phyloP scores from a whole-genome alignment of 2,113 vertebrate species.

The Pandion haliaetus region DNA sequence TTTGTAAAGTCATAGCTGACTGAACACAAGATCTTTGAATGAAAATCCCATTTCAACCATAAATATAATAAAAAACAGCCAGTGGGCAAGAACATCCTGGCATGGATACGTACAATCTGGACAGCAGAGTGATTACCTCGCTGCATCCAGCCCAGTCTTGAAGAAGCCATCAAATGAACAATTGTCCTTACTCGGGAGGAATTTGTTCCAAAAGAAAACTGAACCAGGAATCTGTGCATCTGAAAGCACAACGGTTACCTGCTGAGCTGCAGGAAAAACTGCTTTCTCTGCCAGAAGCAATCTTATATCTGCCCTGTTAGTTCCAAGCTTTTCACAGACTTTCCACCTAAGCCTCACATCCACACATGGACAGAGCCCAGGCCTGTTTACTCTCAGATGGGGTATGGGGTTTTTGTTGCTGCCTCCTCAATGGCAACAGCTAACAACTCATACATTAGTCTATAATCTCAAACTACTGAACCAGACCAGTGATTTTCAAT shows the following conservation, averaged over 20 bases:
- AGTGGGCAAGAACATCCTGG: not conserved
- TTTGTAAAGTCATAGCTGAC: not conserved
- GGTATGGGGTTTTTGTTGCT: not conserved
- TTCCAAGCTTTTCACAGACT: not conserved
- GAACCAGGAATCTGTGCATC: not conserved
- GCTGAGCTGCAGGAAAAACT: not conserved
- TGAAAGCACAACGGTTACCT: not conserved
- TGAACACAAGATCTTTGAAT: not conserved
- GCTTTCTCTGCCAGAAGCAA: not conserved
- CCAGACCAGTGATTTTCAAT: not conserved
- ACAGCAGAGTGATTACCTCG: not conserved
- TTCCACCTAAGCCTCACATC: not conserved
- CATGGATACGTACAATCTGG: not conserved
- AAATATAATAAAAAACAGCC: not conserved
- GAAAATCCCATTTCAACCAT: conserved; percentile 14
- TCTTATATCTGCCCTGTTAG: not conserved
- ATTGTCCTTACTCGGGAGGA: not conserved
- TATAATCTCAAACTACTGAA: not conserved
- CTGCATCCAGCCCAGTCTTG: not conserved
- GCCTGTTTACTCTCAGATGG: not conserved
- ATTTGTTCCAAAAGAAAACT: conserved; percentile 6
- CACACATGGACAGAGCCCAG: not conserved
- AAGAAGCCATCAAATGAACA: not conserved
- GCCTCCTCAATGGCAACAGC: not conserved
- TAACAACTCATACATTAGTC: not conserved